Percentiles rank a stretch among this genome's conserved stretches.
Conservation (phyloP, 2,888 invertebrate genomes). For the Clostera curtula region DNA sequence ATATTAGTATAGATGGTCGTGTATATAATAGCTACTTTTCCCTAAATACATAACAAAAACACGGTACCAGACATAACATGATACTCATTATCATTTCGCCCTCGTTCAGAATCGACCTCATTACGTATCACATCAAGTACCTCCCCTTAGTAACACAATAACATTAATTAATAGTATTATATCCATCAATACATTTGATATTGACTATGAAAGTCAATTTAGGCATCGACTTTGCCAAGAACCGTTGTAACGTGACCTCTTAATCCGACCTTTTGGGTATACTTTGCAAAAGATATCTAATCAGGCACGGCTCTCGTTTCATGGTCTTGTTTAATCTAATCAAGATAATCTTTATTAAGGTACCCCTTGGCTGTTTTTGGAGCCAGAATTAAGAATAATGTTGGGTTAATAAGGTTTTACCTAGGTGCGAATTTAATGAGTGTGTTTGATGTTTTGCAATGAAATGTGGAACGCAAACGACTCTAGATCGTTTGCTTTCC, state of each 20-base stretch:
- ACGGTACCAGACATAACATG: too few species aligned
- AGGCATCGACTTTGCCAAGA: background rate
- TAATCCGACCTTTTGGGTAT: constrained; percentile 3
- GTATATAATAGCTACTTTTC: too few species aligned
- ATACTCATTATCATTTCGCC: too few species aligned
- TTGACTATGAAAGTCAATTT: too few species aligned
- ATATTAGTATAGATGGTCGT: too few species aligned
- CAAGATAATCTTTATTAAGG: constrained; percentile 23
- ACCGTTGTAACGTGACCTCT: constrained; percentile 3
- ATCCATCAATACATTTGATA: background rate
- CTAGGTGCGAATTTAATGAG: too few species aligned
- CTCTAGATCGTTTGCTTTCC: too few species aligned
- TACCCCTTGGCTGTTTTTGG: constrained; percentile 8
- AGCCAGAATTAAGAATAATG: constrained; percentile 10
- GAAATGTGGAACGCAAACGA: too few species aligned
- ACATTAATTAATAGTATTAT: constrained; percentile 3
- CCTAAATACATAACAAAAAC: too few species aligned
- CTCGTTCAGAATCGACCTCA: too few species aligned
- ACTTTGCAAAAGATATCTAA: constrained; percentile 12
- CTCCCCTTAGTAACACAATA: constrained; percentile 1
- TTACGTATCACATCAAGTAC: background rate
- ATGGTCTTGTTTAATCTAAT: constrained; percentile 15
- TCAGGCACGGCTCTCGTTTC: constrained; percentile 16
- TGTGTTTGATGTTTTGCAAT: too few species aligned
- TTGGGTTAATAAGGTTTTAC: constrained; percentile 5